Percentiles rank a stretch among this genome's conserved stretches.
Conservation (phyloP, 64 coral and sea anemone genomes). For the Hydrozoanthus tunicans region DNA sequence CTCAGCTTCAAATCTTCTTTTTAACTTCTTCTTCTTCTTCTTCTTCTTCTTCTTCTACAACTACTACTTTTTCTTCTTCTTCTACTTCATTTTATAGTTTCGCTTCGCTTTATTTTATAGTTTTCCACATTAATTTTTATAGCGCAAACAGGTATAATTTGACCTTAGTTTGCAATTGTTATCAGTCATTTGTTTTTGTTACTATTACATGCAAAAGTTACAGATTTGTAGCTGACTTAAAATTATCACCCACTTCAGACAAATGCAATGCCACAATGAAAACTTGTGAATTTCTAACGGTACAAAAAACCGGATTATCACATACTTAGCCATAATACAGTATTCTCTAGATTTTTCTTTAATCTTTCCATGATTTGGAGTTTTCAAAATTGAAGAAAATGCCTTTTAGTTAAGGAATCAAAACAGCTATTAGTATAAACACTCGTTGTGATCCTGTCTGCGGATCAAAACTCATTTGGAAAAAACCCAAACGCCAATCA, state of each 20-base stretch:
- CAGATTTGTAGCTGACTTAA: background rate
- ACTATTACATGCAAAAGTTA: background rate
- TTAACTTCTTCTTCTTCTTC: no score
- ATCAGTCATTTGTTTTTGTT: background rate
- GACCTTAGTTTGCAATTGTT: no score
- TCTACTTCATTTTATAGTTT: no score
- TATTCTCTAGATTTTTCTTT: background rate
- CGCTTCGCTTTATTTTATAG: no score
- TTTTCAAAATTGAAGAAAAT: background rate
- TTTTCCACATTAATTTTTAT: no score
- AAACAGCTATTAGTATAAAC: no score
- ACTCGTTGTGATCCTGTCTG: slow-evolving; percentile 3
- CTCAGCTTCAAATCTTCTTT: no score
- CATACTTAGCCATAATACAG: background rate
- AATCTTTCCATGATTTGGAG: background rate
- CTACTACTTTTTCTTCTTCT: no score
- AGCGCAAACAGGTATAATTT: no score
- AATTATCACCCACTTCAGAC: slow-evolving; percentile 19
- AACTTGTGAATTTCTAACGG: background rate
- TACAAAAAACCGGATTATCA: background rate
- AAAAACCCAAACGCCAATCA: slow-evolving; percentile 16
- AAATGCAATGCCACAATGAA: background rate
- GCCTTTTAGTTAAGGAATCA: background rate
- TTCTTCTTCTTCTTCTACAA: no score
- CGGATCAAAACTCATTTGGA: slow-evolving; percentile 39